phyloP scores from a whole-genome alignment of 2,888 invertebrate species.

The Chrysolina haemoptera region DNA sequence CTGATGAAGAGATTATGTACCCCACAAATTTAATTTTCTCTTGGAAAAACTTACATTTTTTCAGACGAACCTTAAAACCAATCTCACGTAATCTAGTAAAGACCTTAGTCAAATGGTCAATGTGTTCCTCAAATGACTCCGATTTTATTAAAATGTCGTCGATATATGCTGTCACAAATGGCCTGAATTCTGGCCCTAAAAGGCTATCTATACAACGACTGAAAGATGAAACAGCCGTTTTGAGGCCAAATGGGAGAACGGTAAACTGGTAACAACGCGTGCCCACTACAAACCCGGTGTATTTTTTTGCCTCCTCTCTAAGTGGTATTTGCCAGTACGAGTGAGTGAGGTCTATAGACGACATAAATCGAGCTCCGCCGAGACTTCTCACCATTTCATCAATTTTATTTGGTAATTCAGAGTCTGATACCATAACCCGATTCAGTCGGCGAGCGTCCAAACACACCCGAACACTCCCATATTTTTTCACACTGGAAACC shows the following conservation, averaged over 20 bases:
- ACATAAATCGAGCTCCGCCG: conserved; percentile 38
- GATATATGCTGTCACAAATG: conserved; percentile 40
- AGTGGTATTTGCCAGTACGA: conserved; percentile 55
- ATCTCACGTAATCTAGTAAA: too few species aligned
- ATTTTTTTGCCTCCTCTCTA: conserved; percentile 38
- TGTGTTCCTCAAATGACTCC: conserved; percentile 40
- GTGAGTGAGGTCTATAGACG: conserved; percentile 47
- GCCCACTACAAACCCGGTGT: conserved; percentile 50
- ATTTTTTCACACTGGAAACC: too few species aligned
- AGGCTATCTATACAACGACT: conserved; percentile 40
- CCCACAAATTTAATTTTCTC: too few species aligned
- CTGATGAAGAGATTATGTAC: too few species aligned
- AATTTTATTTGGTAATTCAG: too few species aligned
- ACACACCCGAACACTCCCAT: conserved; percentile 30
- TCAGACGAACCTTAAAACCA: too few species aligned
- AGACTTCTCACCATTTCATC: background rate
- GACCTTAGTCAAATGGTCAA: conserved; percentile 22
- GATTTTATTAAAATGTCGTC: conserved; percentile 48
- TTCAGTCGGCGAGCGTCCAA: conserved; percentile 32
- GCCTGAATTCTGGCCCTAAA: conserved; percentile 38
- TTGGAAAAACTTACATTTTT: too few species aligned
- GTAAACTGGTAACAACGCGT: conserved; percentile 47
- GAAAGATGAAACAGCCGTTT: conserved; percentile 42
- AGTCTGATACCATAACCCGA: too few species aligned
- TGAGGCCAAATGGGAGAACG: conserved; percentile 46